phyloP scores from a whole-genome alignment of 37 sponge, comb jelly and placozoan species.

The Halichondria panicea region DNA sequence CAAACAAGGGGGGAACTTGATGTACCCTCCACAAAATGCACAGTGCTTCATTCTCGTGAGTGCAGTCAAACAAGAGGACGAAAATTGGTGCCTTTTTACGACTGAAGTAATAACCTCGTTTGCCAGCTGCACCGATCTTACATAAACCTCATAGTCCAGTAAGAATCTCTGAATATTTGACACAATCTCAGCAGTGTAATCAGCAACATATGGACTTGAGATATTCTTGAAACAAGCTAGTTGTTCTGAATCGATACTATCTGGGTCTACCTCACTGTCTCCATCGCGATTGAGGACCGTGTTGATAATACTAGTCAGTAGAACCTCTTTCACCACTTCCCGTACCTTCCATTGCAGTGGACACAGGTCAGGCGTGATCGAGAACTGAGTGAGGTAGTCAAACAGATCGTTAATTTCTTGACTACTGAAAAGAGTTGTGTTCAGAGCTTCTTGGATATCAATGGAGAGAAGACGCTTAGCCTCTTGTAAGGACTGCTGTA shows the following conservation, averaged over 20 bases:
- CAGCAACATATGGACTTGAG: not conserved
- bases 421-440: not conserved
- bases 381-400: conserved; percentile 24
- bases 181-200: not conserved
- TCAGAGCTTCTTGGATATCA: not conserved
- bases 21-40: conserved; percentile 39
- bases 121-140: conserved; percentile 11
- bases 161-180: conserved; percentile 15
- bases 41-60: conserved; percentile 42
- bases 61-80: conserved; percentile 16
- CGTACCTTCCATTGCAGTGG: conserved; percentile 1
- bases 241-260: not conserved
- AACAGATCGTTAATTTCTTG: conserved; percentile 16
- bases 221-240: conserved; percentile 17
- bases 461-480: not conserved
- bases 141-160: conserved; percentile 9
- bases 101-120: not conserved
- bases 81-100: conserved; percentile 12
- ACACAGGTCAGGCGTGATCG: conserved; percentile 26
- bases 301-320: not conserved
- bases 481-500: conserved; percentile 1
- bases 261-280: not conserved
- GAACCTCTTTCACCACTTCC: not conserved
- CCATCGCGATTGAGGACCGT: not conserved
- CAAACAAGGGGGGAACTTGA: conserved; percentile 19